phyloP scores from a whole-genome alignment of 2,888 invertebrate genomes.

The Mythimna albipuncta region DNA sequence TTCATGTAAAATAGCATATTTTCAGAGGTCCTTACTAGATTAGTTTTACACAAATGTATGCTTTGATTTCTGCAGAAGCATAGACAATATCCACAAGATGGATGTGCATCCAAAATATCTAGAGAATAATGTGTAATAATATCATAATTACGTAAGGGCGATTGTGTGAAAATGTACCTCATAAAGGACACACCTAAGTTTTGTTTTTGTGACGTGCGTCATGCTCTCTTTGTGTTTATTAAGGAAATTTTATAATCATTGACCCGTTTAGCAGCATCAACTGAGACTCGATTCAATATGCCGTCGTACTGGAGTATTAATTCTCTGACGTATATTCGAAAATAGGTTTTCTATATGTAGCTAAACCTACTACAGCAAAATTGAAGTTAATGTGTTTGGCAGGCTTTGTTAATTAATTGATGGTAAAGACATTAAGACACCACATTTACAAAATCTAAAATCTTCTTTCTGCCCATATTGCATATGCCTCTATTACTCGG shows the following conservation, averaged over 20 bases:
- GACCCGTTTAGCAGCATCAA: background rate
- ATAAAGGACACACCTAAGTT: background rate
- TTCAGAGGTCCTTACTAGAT: too few relatives aligned
- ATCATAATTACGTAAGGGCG: too few relatives aligned
- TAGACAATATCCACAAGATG: too few relatives aligned
- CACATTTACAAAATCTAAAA: background rate
- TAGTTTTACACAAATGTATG: too few relatives aligned
- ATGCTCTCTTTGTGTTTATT: conserved; percentile 18
- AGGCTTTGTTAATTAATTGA: background rate
- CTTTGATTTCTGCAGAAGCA: too few relatives aligned
- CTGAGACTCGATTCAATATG: background rate
- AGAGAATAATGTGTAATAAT: too few relatives aligned
- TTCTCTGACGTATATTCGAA: background rate
- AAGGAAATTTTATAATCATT: background rate
- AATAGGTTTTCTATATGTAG: background rate
- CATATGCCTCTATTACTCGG: too few relatives aligned
- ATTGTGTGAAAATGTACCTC: too few relatives aligned
- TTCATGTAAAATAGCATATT: too few relatives aligned
- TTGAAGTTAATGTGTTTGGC: background rate
- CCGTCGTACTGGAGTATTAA: background rate
- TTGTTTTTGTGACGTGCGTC: conserved; percentile 3
- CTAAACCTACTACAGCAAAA: background rate
- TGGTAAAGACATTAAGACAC: background rate
- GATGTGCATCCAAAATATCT: too few relatives aligned
- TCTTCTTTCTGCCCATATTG: too few relatives aligned